Evolutionary conservation across 1,140 invertebrate species (phyloP).

Genomic region (Mactra quadrangularis): DNA sequence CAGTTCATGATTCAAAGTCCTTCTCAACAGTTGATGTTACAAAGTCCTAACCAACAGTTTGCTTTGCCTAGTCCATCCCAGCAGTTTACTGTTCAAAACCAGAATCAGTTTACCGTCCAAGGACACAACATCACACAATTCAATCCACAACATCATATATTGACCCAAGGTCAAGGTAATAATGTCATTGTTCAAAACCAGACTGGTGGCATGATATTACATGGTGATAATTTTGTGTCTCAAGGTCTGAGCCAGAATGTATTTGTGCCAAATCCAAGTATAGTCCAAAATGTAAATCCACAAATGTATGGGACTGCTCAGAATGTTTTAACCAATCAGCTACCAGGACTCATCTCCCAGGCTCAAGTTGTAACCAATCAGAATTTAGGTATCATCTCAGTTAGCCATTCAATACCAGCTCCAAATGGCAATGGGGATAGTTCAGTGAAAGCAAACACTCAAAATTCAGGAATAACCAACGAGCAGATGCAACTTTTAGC

Average conservation of each 20-base stretch:
- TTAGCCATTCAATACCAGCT: conserved; percentile 45
- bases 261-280: conserved; percentile 42
- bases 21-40: conserved; percentile 43
- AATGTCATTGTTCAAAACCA: conserved; percentile 49
- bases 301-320: conserved; percentile 40
- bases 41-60: conserved; percentile 55
- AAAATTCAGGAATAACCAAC: conserved; percentile 27
- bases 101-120: conserved; percentile 44
- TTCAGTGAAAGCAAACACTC: conserved; percentile 20
- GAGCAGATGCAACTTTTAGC: conserved; percentile 57
- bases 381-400: conserved; percentile 48
- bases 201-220: conserved; percentile 40
- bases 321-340: conserved; percentile 49
- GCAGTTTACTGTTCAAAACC: conserved; percentile 49
- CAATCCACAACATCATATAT: conserved; percentile 46
- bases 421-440: conserved; percentile 26
- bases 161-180: conserved; percentile 40
- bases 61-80: conserved; percentile 51
- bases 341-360: conserved; percentile 47
- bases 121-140: conserved; percentile 38
- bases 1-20: conserved; percentile 54
- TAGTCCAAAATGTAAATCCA: conserved; percentile 47
- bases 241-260: conserved; percentile 33
- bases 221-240: conserved; percentile 43
- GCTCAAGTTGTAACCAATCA: conserved; percentile 50